Evolutionary conservation across 30 jellyfish, hydroid and myxozoan species (phyloP).

Genomic region (Sanderia malayensis): DNA sequence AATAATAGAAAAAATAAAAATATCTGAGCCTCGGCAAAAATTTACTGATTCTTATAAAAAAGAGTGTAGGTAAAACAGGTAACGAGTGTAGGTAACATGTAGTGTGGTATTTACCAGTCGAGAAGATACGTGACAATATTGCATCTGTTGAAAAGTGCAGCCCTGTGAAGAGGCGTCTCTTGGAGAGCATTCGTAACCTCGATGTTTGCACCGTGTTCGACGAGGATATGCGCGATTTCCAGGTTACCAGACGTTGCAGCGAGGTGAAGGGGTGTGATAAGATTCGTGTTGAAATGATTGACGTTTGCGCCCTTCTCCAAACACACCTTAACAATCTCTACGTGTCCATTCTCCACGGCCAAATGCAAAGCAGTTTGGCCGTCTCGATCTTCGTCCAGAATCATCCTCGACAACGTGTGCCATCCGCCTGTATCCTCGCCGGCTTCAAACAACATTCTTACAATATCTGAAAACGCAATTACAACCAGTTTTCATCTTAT

Average conservation of each 20-base stretch:
- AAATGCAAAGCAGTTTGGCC: constrained; percentile 94
- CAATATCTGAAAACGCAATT: constrained; percentile 81
- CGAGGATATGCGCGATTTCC: constrained; percentile 76
- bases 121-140: constrained; percentile 68
- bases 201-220: constrained; percentile 88
- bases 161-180: constrained; percentile 97
- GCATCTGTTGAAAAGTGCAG: constrained; percentile 92
- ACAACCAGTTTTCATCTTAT: too few relatives aligned
- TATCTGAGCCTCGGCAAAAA: too few relatives aligned
- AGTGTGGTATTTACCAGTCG: constrained; percentile 64
- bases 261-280: constrained; percentile 84
- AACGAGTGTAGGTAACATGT: too few relatives aligned
- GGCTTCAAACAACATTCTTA: constrained; percentile 55
- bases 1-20: too few relatives aligned
- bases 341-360: constrained; percentile 95
- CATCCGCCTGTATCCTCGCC: constrained; percentile 96
- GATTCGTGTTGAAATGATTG: constrained; percentile 67
- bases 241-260: constrained; percentile 95
- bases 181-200: constrained; percentile 92
- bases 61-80: too few relatives aligned
- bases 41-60: too few relatives aligned
- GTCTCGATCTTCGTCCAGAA: constrained; percentile 92
- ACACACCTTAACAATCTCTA: constrained; percentile 75
- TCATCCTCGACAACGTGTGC: constrained; percentile 84
- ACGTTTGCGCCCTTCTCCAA: constrained; percentile 95